Conservation (phyloP, 2,888 invertebrate genomes). For the Panzeria rudis region DNA sequence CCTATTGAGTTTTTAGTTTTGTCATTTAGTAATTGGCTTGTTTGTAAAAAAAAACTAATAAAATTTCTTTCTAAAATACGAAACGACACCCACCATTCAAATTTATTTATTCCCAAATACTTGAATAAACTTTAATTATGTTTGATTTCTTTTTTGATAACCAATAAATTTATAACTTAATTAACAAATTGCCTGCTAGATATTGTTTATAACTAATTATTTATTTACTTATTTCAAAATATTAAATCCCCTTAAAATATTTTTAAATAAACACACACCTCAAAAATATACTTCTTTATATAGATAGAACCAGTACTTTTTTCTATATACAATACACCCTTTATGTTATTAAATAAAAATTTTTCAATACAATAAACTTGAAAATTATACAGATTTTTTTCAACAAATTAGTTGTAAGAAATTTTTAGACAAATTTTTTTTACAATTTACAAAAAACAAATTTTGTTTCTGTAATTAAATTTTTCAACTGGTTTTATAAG, state of each 20-base stretch:
- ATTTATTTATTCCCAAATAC: conserved; percentile 62
- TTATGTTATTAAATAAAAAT: neutral
- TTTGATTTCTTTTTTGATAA: conserved; percentile 49
- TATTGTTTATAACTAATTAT: conserved; percentile 59
- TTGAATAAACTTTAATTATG: conserved; percentile 60
- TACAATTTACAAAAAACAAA: too few relatives aligned
- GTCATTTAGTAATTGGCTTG: conserved; percentile 67
- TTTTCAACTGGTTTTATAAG: too few relatives aligned
- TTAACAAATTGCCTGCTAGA: conserved; percentile 69
- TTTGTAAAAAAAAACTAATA: conserved; percentile 34
- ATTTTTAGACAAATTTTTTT: neutral
- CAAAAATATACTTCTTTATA: conserved; percentile 28
- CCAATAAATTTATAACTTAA: conserved; percentile 14
- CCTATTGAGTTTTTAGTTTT: conserved; percentile 22
- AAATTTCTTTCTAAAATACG: neutral
- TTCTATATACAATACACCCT: conserved; percentile 43
- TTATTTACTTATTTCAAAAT: conserved; percentile 43
- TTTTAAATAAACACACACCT: conserved; percentile 47
- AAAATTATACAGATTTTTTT: conserved; percentile 45
- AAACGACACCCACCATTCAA: conserved; percentile 28
- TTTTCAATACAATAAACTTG: neutral
- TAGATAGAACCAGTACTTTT: conserved; percentile 34
- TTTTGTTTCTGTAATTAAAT: too few relatives aligned
- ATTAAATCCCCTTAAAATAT: conserved; percentile 40
- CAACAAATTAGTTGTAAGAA: neutral